These are phyloP conservation scores for Hetaerina titia DNA, from an alignment of 2,888 invertebrate species.

Conservation along the genomic window DNA sequence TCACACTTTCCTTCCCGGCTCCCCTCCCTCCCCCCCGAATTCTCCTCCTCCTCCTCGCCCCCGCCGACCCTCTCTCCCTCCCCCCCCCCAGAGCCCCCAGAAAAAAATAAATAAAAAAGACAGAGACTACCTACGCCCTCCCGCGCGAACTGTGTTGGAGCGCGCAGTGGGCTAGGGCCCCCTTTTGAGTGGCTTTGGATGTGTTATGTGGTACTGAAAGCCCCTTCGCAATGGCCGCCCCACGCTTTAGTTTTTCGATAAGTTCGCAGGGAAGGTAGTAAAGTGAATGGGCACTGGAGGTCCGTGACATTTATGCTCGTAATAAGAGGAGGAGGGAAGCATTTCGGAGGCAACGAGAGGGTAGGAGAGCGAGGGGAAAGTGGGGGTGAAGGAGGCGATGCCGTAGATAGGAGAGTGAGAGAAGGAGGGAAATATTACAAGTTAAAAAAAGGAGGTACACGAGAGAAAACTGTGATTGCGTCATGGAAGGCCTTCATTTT, in stretches of 20 bases:
- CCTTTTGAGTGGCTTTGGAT: constrained; percentile 42
- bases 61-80: background rate
- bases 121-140: constrained; percentile 1
- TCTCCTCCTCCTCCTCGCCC: background rate
- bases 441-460: constrained; percentile 43
- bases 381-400: background rate
- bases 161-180: constrained; percentile 19
- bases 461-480: constrained; percentile 48
- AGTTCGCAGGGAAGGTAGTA: constrained; percentile 31
- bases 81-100: background rate
- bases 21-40: background rate
- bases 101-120: background rate
- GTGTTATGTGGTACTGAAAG: constrained; percentile 60
- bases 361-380: background rate
- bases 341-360: background rate
- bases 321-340: constrained; percentile 37
- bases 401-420: background rate
- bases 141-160: constrained; percentile 12
- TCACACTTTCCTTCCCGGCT: background rate
- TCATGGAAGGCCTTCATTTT: constrained; percentile 8
- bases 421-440: constrained; percentile 29
- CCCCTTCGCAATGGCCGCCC: constrained; percentile 57
- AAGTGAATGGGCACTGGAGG: constrained; percentile 62
- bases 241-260: constrained; percentile 59
- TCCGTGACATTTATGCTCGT: constrained; percentile 66